Percentiles rank a stretch among this genome's conserved stretches.
Conservation (phyloP, 2,797 vertebrate genomes). For the Arrhamphus sclerolepis region DNA sequence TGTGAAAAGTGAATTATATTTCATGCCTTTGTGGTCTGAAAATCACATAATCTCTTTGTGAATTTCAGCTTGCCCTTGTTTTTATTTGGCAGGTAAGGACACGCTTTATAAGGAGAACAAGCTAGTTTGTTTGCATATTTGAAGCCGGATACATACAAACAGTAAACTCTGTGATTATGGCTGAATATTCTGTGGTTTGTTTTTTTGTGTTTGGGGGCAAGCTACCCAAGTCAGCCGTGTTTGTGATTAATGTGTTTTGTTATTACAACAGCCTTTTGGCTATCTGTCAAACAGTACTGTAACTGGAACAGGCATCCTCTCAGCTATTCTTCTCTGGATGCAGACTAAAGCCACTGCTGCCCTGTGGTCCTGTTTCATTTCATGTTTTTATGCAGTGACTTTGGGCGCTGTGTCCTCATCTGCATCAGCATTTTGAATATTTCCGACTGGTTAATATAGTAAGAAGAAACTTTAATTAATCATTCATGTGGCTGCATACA, state of each 20-base stretch:
- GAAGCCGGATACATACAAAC: not conserved
- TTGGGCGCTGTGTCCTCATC: not conserved
- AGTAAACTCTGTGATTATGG: no score
- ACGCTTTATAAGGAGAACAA: not conserved
- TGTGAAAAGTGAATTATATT: slow-evolving; percentile 11
- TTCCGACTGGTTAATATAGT: not conserved
- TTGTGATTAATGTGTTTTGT: slow-evolving; percentile 35
- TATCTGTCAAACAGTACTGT: slow-evolving; percentile 7
- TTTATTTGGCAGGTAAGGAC: not conserved
- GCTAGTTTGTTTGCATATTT: slow-evolving; percentile 12
- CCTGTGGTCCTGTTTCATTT: slow-evolving; percentile 39
- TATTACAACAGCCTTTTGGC: slow-evolving; percentile 22
- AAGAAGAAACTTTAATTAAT: not conserved
- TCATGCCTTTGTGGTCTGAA: slow-evolving; percentile 3
- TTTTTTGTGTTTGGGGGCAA: slow-evolving; percentile 8
- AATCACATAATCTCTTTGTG: slow-evolving; percentile 13
- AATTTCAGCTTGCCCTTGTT: slow-evolving; percentile 1
- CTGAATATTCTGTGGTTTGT: not conserved
- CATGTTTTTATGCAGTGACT: slow-evolving; percentile 28
- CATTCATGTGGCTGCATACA: not conserved
- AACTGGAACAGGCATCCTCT: not conserved
- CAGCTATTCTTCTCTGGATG: slow-evolving; percentile 20
- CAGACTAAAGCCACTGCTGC: slow-evolving; percentile 22
- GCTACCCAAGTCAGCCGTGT: slow-evolving; percentile 1
- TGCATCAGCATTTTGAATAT: not conserved